Evolutionary conservation across 2,113 vertebrate genomes (phyloP).

Genomic region (Hemicordylus capensis): DNA sequence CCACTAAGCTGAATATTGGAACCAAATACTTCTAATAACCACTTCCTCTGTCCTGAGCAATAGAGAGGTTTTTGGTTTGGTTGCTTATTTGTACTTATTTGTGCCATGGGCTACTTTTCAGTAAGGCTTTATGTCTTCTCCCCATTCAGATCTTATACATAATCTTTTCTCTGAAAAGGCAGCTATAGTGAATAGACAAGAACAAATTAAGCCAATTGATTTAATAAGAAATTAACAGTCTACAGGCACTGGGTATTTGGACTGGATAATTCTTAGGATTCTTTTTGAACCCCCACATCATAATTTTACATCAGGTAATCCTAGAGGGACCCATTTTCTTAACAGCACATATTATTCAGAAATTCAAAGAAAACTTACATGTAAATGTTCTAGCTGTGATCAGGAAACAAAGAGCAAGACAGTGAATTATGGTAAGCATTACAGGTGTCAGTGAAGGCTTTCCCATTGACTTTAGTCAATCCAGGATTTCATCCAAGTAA

Average conservation of each 20-base stretch:
- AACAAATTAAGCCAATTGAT: neutral
- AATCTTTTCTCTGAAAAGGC: neutral
- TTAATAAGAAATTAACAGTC: neutral
- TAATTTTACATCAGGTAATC: too few species aligned
- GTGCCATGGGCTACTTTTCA: neutral
- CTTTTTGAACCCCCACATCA: too few species aligned
- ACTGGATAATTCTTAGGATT: neutral
- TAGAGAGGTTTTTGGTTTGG: neutral
- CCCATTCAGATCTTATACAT: neutral
- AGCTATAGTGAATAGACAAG: neutral
- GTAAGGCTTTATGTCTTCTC: neutral
- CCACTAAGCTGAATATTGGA: neutral
- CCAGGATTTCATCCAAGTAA: neutral
- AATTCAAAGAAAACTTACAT: neutral
- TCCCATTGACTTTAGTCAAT: neutral
- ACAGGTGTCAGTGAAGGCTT: neutral
- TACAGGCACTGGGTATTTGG: neutral
- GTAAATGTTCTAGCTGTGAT: neutral
- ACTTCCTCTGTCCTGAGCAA: neutral
- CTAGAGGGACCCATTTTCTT: too few species aligned
- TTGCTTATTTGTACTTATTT: neutral
- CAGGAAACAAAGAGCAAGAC: neutral
- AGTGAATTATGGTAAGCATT: neutral
- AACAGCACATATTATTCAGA: too few species aligned
- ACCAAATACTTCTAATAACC: neutral